Base-by-base conservation (phyloP, 2,888 invertebrate species). In the Sinhomidia bicolor region DNA sequence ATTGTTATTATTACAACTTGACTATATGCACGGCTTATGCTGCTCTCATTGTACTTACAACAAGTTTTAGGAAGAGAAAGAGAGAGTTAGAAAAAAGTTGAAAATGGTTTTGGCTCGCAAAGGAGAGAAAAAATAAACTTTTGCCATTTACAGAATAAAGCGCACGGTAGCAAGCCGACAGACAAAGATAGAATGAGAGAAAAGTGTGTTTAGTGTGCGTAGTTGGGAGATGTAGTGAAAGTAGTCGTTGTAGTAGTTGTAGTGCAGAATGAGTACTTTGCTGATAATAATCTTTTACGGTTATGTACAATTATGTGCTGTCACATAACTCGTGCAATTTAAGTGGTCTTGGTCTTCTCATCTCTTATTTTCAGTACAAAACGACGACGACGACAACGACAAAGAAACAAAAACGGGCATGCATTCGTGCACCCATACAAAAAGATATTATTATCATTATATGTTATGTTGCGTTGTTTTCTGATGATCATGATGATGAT, bases 221-320 rank as follows among this genome's bases (percentile, higher is more conserved):
- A 23, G 71, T 17, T 10, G 32, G 14, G 29, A 36, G 29, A 17
- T 74, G 26, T 76, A 17, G 47, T 76, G 76, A n/a, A n/a, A n/a
- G n/a, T n/a, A n/a, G n/a, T n/a, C n/a, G n/a, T n/a, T n/a, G 51
- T 6, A 17, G 54, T 57, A 9, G 20, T 17, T 36, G 54, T 57
- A 36, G 32, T 36, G 32, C 9, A 57, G 78, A n/a, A n/a, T n/a
- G 20, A 78, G 78, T 78, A 78, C 78, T 78, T 78, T 78, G 57
- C 78, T 78, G 78, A 78, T 78, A 78, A 78, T 78, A 78, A 78
- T 78, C 78, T 78, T 78, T 78, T 78, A 78, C 36, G 78, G 78
- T 78, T 78, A 78, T 78, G 78, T 78, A 57, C 78, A 78, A 78
- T 78, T 78, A 78, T 78, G 57, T 78, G 78, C 78, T 57, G 78